Evolutionary conservation across 2,888 invertebrate genomes (phyloP), one percentile per base, ranked within the genome.

Genomic region (Plebejus melissa): DNA sequence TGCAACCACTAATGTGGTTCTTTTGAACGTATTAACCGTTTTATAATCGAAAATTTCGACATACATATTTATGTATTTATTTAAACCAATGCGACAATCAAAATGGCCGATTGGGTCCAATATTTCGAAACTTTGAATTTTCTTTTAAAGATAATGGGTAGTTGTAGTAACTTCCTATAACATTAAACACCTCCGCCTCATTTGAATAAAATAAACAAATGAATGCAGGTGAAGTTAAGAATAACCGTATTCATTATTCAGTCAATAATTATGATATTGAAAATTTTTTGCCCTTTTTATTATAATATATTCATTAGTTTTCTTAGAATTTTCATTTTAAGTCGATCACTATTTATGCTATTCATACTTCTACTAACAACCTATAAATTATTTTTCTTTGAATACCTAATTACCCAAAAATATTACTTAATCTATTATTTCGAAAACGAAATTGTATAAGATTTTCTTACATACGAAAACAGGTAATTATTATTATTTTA

Each of bases 1-100:
- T 72, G 6, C 36, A 11, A 28, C 54, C 16, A 22, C 22, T 16
- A 16, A 50, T 72, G 46, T 50, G 50, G 16, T 72, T 72, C 32
- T 32, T 32, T 50, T 50, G 50, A 32, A 50, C 32, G 4, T 54
- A 28, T 32, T 54, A n/a, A 54, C 54, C 32, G 72, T 72, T 72
- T 72, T 72, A 72, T 72, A 72, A 72, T 72, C 54, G 32, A 22
- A 50, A 16, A 50, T 72, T 72, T 32, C 72, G 32, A 72, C 72
- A 71, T 41, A 50, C 6, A n/a, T 71, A 22, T 22, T 22, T 22
- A 22, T 22, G 22, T 46, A 41, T 38, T 60, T 60, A 65, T 60
- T 28, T 60, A 28, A 60, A 65, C 13, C 65, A 32, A 65, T 65
- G 65, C 65, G 32, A 65, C 16, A 65, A 36, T 60, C 22, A 32